Evolutionary conservation across 2,797 vertebrate genomes (phyloP).

Genomic region (Acanthurus lineatus): DNA sequence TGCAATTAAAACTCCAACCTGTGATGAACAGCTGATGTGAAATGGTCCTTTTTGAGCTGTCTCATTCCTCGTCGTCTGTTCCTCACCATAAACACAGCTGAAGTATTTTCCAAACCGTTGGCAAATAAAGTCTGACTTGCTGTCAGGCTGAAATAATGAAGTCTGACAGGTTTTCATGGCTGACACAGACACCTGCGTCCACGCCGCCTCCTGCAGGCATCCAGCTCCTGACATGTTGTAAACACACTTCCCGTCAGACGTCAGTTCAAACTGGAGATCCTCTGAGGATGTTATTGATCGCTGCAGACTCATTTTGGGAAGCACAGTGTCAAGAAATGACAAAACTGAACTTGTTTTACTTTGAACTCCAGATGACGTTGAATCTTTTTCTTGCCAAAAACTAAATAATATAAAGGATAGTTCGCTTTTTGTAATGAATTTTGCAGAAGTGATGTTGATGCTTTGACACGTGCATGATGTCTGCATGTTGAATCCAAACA

Average conservation of each 20-base stretch:
- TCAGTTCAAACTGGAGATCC: background rate
- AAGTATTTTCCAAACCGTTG: conserved; percentile 4
- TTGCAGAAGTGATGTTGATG: background rate
- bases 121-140: conserved; percentile 33
- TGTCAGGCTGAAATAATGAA: conserved; percentile 32
- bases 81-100: conserved; percentile 4
- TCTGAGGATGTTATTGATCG: background rate
- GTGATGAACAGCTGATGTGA: background rate
- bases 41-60: background rate
- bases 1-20: background rate
- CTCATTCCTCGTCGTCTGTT: background rate
- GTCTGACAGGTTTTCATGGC: conserved; percentile 28
- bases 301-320: background rate
- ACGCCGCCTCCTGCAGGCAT: background rate
- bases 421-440: background rate
- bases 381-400: background rate
- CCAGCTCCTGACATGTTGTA: background rate
- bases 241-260: background rate
- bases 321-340: too few species aligned
- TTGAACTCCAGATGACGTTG: too few species aligned
- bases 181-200: conserved; percentile 18
- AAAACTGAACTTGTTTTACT: too few species aligned
- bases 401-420: background rate
- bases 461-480: background rate
- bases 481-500: background rate